Evolutionary conservation across 2,113 vertebrate genomes (phyloP).

Genomic region (Brienomyrus longianalis): DNA sequence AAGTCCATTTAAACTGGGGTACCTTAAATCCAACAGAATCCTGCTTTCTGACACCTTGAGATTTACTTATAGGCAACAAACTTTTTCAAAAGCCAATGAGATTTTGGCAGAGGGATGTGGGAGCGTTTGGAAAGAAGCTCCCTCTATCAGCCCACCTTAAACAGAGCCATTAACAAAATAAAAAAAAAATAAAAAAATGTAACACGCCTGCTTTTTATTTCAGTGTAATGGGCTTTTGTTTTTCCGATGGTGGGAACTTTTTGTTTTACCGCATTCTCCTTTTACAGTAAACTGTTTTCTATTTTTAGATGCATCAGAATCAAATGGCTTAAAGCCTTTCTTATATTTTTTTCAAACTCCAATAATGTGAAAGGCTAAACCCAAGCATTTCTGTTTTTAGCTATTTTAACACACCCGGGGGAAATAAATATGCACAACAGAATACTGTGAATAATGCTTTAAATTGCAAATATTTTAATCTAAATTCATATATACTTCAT

Average conservation of each 20-base stretch:
- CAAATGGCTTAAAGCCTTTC: neutral
- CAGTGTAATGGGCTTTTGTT: neutral
- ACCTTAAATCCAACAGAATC: neutral
- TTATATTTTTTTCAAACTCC: neutral
- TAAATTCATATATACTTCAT: conserved; percentile 2
- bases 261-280: neutral
- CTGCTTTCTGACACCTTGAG: neutral
- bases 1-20: neutral
- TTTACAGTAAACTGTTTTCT: neutral
- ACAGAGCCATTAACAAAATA: neutral
- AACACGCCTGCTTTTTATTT: neutral
- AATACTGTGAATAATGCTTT: neutral
- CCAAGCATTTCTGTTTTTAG: neutral
- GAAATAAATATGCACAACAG: neutral
- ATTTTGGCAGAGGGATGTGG: neutral
- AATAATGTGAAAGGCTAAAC: neutral
- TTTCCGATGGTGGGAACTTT: neutral
- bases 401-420: neutral
- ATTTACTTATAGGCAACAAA: neutral
- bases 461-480: conserved; percentile 2
- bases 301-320: neutral
- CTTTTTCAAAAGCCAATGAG: neutral
- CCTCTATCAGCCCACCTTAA: neutral
- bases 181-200: neutral
- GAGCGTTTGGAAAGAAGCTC: neutral